Evolutionary conservation across 2,888 invertebrate species (phyloP).

Genomic region (Pseudococcus jackbeardsleyi): DNA sequence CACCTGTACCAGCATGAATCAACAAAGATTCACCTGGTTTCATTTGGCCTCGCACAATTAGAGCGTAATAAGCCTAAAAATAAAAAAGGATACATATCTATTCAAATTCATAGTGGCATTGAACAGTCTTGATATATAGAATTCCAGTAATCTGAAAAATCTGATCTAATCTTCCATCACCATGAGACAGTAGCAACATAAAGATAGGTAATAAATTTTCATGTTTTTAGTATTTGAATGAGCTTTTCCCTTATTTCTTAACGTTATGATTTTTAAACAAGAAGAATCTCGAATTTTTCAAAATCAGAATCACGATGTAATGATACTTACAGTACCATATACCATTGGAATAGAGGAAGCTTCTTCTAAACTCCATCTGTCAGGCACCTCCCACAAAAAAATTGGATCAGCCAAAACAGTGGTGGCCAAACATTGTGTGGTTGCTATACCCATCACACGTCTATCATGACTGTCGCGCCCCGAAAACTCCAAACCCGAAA

Average conservation of each 20-base stretch:
- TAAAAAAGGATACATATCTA: too few species aligned
- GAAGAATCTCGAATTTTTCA: too few species aligned
- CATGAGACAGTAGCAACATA: too few species aligned
- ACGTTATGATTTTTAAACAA: too few species aligned
- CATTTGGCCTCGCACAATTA: constrained; percentile 88
- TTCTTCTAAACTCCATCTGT: constrained; percentile 88
- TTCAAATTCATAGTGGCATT: too few species aligned
- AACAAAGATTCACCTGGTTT: constrained; percentile 86
- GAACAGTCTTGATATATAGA: too few species aligned
- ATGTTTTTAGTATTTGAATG: too few species aligned
- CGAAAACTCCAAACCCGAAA: constrained; percentile 94
- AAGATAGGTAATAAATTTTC: too few species aligned
- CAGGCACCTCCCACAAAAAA: constrained; percentile 91
- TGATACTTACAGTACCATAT: constrained; percentile 81
- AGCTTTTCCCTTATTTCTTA: too few species aligned
- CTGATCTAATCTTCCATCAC: too few species aligned
- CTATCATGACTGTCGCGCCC: constrained; percentile 82
- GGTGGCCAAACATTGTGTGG: constrained; percentile 90
- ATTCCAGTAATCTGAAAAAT: too few species aligned
- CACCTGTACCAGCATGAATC: constrained; percentile 96
- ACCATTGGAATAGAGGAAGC: constrained; percentile 96
- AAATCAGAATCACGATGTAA: too few species aligned
- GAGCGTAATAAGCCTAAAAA: constrained; percentile 83
- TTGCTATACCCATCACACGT: constrained; percentile 94
- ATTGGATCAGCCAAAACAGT: constrained; percentile 86